These are phyloP conservation scores for Magallana ariakensis DNA, from an alignment of 1,140 invertebrate species.

Conservation along the genomic window DNA sequence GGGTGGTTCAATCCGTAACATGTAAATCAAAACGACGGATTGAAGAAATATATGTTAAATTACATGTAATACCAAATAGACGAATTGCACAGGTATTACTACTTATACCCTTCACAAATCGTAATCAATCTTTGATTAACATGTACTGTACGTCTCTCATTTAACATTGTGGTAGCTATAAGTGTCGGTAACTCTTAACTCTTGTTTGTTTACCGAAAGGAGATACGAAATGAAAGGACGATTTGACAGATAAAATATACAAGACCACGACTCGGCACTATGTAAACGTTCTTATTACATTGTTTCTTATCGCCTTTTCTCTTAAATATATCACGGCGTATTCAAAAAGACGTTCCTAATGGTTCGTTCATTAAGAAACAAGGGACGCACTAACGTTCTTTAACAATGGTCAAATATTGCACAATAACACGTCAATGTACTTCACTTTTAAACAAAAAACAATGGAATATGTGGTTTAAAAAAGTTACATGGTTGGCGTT, in stretches of 20 bases:
- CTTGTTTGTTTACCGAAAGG: background rate
- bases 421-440: background rate
- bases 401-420: background rate
- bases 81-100: too few species aligned
- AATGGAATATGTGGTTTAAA: background rate
- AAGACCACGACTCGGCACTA: background rate
- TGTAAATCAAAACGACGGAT: too few species aligned
- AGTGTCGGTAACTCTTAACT: background rate
- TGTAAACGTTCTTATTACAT: background rate
- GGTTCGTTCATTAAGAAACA: background rate
- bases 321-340: background rate
- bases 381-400: background rate
- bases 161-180: too few species aligned
- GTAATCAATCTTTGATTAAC: too few species aligned
- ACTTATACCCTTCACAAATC: too few species aligned
- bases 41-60: too few species aligned
- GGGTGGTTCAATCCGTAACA: too few species aligned
- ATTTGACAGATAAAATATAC: constrained; percentile 29
- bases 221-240: constrained; percentile 9
- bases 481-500: background rate
- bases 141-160: too few species aligned
- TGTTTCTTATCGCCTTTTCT: background rate
- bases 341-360: background rate
- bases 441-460: background rate
- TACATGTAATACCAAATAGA: too few species aligned